These are phyloP conservation scores for Myodes glareolus DNA, from an alignment of 2,113 vertebrate genomes.

Conservation along the genomic window DNA sequence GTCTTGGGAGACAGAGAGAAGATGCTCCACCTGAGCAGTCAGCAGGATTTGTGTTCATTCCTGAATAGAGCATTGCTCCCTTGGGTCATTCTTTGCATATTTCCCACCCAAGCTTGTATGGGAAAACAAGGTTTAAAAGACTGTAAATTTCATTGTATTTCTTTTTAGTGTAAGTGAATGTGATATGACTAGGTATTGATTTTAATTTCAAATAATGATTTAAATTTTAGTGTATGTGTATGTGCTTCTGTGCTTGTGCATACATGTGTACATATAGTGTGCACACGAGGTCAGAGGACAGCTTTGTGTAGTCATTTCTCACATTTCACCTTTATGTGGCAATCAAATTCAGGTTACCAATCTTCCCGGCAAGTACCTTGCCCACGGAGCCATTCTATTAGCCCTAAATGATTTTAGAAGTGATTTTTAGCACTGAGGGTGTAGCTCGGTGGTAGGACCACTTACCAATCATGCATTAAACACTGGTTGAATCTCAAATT, in stretches of 20 bases:
- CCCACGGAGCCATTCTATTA: background rate
- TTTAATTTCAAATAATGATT: slow-evolving; percentile 27
- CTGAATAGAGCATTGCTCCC: background rate
- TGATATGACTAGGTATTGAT: background rate
- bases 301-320: background rate
- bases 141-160: background rate
- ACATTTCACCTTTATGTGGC: background rate
- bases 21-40: background rate
- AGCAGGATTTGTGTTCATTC: background rate
- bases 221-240: background rate
- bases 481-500: background rate
- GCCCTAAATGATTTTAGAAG: background rate
- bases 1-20: background rate
- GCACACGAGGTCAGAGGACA: background rate
- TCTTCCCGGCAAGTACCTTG: background rate
- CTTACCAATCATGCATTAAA: background rate
- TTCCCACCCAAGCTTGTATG: background rate
- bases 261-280: no score
- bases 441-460: background rate
- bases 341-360: background rate
- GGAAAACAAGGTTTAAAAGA: background rate
- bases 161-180: slow-evolving; percentile 27
- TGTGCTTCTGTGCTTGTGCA: background rate
- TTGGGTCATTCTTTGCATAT: background rate
- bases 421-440: background rate